Percentiles rank a stretch among this genome's conserved stretches.
Conservation (phyloP, 2,797 vertebrate species). For the Falco concolor region DNA sequence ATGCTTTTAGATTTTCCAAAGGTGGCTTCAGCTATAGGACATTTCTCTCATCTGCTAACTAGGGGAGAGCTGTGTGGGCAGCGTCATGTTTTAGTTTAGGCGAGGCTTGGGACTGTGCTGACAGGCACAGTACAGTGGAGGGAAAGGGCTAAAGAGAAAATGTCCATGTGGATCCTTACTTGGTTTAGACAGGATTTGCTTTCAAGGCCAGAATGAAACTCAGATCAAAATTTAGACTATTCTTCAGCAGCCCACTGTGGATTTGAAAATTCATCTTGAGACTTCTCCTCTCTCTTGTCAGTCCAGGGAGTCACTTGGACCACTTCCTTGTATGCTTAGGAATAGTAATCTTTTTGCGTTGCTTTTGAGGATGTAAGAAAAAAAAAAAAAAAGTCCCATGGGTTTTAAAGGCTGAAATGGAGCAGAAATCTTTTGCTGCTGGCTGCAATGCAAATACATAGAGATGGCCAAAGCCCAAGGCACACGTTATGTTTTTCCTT, state of each 20-base stretch:
- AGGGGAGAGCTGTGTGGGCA: not conserved
- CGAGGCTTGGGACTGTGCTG: not conserved
- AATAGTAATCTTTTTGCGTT: not conserved
- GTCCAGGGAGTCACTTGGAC: not conserved
- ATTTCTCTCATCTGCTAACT: not conserved
- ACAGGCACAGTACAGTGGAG: not conserved
- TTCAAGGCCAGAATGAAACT: not conserved
- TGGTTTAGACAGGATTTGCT: not conserved
- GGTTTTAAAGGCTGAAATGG: not conserved
- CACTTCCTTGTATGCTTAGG: not conserved
- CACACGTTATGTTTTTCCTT: not conserved
- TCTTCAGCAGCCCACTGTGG: not conserved
- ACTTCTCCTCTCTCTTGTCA: not conserved
- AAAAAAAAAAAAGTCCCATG: not conserved
- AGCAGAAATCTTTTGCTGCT: constrained; percentile 25
- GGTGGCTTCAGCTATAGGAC: not conserved
- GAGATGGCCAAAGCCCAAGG: not conserved
- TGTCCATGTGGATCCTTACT: not conserved
- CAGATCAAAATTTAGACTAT: not conserved
- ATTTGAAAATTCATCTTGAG: not conserved
- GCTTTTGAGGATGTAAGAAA: not conserved
- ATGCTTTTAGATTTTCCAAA: not conserved
- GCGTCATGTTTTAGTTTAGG: not conserved
- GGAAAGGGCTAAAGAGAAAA: not conserved
- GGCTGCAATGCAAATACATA: not conserved